These are phyloP conservation scores for Rafetus swinhoei DNA, from an alignment of 2,113 vertebrate species.

Conservation along the genomic window DNA sequence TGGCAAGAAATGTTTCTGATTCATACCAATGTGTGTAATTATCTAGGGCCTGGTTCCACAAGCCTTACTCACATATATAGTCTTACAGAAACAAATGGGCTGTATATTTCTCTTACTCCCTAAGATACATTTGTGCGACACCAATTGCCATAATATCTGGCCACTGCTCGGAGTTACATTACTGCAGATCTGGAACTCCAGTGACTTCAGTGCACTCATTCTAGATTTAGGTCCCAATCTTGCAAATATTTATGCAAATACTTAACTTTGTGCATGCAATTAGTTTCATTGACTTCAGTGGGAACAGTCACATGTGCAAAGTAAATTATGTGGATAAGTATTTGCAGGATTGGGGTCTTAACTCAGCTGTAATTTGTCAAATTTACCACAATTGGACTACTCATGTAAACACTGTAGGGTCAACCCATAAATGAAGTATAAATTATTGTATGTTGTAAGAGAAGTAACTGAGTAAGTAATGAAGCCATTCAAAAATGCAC, in stretches of 20 bases:
- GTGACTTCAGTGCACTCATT: not conserved
- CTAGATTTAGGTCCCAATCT: slow-evolving; percentile 6
- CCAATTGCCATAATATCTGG: not conserved
- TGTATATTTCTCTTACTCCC: not conserved
- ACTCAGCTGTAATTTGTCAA: not conserved
- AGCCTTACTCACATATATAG: not conserved
- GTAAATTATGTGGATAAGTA: not conserved
- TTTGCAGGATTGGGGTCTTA: not conserved
- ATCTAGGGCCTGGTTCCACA: not conserved
- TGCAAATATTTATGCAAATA: slow-evolving; percentile 28
- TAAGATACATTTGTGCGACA: not conserved
- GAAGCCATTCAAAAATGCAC: not conserved
- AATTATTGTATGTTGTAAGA: not conserved
- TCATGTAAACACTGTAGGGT: not conserved
- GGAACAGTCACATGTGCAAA: slow-evolving; percentile 4
- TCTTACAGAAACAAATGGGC: slow-evolving; percentile 6
- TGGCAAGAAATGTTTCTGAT: slow-evolving; percentile 10
- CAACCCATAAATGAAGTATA: slow-evolving; percentile 7
- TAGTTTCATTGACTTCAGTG: slow-evolving; percentile 35
- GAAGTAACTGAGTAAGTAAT: not conserved
- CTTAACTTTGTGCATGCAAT: not conserved
- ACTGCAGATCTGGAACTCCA: not conserved
- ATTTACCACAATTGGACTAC: not conserved
- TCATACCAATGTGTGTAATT: not conserved
- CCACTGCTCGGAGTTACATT: not conserved